A percentile compares a stretch with the other conserved stretches of the same genome.
Conservation (phyloP, 2,888 invertebrate genomes). For the Caenorhabditis sp. region DNA sequence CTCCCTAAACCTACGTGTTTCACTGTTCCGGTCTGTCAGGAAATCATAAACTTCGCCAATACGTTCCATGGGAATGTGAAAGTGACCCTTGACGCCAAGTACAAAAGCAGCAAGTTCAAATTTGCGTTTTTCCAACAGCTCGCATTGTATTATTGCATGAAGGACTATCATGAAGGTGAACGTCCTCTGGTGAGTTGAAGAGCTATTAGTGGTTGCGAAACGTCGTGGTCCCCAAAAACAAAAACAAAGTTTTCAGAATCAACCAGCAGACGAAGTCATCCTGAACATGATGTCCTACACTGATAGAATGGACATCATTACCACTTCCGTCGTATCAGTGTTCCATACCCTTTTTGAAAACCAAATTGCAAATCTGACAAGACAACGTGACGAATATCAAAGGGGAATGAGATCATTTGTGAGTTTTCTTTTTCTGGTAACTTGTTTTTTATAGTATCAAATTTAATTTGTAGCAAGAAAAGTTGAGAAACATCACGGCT, state of each 20-base stretch:
- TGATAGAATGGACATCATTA: not conserved
- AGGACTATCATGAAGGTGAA: not conserved
- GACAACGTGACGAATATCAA: not conserved
- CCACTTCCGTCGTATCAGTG: not conserved
- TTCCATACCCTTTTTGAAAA: not conserved
- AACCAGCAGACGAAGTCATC: not conserved
- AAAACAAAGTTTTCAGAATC: not conserved
- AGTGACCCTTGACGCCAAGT: not conserved
- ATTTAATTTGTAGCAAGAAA: not conserved
- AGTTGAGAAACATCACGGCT: not conserved
- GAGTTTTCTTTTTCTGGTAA: no score
- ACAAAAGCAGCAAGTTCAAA: not conserved
- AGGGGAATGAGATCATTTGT: no score
- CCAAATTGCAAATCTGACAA: not conserved
- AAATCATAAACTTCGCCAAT: not conserved
- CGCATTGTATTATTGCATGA: not conserved
- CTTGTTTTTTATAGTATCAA: no score
- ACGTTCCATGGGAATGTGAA: slow-evolving; percentile 2
- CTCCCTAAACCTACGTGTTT: no score
- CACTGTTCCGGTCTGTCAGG: not conserved
- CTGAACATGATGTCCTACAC: not conserved
- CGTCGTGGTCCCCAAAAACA: no score
- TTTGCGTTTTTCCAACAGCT: not conserved
- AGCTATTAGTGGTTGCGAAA: no score
- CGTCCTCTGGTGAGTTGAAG: not conserved